phyloP scores from a whole-genome alignment of 2,888 invertebrate genomes.

The Lamellibrachia satsuma region DNA sequence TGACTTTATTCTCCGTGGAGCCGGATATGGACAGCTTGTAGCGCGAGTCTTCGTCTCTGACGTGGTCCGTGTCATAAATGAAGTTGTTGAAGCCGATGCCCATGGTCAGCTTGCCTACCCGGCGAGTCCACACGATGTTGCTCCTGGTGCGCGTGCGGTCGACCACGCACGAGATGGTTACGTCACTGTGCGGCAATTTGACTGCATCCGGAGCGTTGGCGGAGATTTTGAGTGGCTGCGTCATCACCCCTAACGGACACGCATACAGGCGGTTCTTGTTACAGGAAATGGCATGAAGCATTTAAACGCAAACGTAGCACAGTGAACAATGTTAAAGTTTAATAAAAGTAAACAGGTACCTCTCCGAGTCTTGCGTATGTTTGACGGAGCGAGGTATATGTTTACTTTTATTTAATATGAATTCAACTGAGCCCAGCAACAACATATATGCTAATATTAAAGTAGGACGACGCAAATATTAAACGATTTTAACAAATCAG shows the following conservation, averaged over 20 bases:
- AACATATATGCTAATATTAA: too few relatives aligned
- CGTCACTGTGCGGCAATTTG: background rate
- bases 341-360: too few relatives aligned
- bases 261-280: background rate
- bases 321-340: too few relatives aligned
- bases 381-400: too few relatives aligned
- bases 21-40: background rate
- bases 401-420: too few relatives aligned
- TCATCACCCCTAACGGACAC: background rate
- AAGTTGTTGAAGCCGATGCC: background rate
- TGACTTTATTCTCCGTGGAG: background rate
- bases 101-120: background rate
- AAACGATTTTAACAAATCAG: too few relatives aligned
- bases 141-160: background rate
- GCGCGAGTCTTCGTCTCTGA: background rate
- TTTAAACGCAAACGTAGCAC: background rate
- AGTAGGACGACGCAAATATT: too few relatives aligned
- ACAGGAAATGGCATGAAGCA: background rate
- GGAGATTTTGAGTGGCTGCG: background rate
- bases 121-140: background rate
- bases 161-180: background rate
- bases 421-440: too few relatives aligned
- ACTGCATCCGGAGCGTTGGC: background rate
- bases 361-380: too few relatives aligned
- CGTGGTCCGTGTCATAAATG: background rate